Evolutionary conservation across 2,113 vertebrate genomes (phyloP).

Genomic region (Natator depressus): DNA sequence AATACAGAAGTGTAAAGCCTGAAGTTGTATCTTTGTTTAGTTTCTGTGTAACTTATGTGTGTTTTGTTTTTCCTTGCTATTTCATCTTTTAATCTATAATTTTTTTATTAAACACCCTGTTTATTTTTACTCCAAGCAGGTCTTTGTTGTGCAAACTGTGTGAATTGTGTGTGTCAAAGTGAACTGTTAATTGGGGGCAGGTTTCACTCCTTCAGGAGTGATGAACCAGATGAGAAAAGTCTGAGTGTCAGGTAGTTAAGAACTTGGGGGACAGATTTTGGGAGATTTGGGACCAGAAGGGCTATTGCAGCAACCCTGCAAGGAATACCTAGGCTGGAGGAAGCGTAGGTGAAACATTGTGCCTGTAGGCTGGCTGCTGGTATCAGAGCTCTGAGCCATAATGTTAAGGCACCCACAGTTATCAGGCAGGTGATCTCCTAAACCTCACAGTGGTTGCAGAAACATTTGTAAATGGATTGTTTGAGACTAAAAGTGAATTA

Average conservation of each 20-base stretch:
- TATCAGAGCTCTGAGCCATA: neutral
- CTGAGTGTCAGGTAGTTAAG: neutral
- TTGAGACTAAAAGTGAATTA: neutral
- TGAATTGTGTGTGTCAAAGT: neutral
- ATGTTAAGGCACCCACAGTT: neutral
- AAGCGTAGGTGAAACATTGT: neutral
- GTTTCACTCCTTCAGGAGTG: neutral
- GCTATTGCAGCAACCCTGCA: neutral
- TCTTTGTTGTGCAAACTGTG: neutral
- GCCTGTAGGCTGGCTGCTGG: neutral
- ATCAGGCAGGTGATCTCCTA: neutral
- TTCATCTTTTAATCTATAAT: too few relatives aligned
- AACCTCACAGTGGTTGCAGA: neutral
- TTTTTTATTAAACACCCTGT: too few relatives aligned
- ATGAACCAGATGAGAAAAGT: neutral
- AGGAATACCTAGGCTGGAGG: neutral
- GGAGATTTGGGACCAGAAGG: neutral
- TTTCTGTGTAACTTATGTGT: neutral
- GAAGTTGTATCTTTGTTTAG: neutral
- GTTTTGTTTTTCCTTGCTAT: too few relatives aligned
- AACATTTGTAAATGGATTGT: neutral
- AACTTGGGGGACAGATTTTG: neutral
- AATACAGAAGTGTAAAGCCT: neutral
- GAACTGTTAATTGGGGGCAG: neutral
- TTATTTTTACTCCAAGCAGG: too few relatives aligned